These are phyloP conservation scores for Lagocephalus sceleratus DNA, from an alignment of 2,797 vertebrate genomes.

Conservation along the genomic window DNA sequence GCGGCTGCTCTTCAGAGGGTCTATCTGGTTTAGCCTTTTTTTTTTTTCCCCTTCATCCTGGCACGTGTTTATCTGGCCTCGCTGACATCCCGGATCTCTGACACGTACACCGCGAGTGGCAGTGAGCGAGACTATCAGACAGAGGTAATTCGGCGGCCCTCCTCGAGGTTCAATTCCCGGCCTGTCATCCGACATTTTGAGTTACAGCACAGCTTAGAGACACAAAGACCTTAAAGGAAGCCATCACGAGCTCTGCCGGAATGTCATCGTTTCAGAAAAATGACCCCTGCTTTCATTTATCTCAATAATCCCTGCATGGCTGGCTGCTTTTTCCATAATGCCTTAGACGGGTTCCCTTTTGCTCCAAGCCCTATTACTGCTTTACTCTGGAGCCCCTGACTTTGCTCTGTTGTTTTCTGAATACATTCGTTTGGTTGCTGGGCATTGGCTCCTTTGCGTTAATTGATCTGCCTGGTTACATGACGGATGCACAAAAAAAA, in stretches of 20 bases:
- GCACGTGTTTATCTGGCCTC: constrained; percentile 38
- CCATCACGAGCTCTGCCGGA: constrained; percentile 14
- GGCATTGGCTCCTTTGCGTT: constrained; percentile 7
- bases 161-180: constrained; percentile 51
- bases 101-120: constrained; percentile 39
- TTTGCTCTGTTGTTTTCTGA: constrained; percentile 27
- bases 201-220: constrained; percentile 35
- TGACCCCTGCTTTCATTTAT: constrained; percentile 42
- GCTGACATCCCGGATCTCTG: constrained; percentile 44
- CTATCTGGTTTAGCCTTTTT: constrained; percentile 32
- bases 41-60: too few relatives aligned
- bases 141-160: constrained; percentile 34
- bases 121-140: constrained; percentile 36
- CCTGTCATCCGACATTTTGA: constrained; percentile 45
- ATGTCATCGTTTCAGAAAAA: constrained; percentile 31
- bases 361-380: constrained; percentile 10
- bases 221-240: constrained; percentile 37
- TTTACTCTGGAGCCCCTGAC: constrained; percentile 15
- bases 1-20: constrained; percentile 22
- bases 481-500: constrained; percentile 14
- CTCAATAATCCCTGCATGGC: constrained; percentile 23
- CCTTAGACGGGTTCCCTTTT: constrained; percentile 29
- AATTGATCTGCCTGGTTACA: constrained; percentile 16
- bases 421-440: constrained; percentile 7
- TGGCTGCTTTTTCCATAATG: constrained; percentile 36